Evolutionary conservation across 1,140 invertebrate genomes (phyloP).

Genomic region (Lepidurus packardi): DNA sequence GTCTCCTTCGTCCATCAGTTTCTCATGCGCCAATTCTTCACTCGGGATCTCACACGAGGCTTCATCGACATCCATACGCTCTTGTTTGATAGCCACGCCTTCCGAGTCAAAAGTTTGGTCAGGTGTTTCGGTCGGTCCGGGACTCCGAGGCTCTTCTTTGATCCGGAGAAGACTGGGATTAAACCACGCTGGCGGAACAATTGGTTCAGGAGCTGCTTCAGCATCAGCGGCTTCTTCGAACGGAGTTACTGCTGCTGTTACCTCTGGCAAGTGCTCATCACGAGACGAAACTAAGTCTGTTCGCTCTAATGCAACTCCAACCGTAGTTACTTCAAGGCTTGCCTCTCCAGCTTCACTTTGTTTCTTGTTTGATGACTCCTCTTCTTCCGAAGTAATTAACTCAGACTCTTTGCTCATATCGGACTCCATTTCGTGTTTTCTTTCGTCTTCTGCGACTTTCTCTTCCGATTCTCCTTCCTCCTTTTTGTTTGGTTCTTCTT

Average conservation of each 20-base stretch:
- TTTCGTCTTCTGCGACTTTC: constrained; percentile 36
- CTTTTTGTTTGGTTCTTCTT: constrained; percentile 30
- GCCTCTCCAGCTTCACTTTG: not conserved
- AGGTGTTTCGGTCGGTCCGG: constrained; percentile 30
- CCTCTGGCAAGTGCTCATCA: not conserved
- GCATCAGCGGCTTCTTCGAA: not conserved
- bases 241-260: not conserved
- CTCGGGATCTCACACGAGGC: not conserved
- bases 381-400: not conserved
- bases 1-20: not conserved
- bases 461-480: constrained; percentile 34
- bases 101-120: constrained; percentile 25
- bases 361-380: not conserved
- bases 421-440: constrained; percentile 5
- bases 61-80: not conserved
- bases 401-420: not conserved
- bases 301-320: not conserved
- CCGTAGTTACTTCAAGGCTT: not conserved
- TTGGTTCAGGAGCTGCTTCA: not conserved
- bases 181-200: not conserved
- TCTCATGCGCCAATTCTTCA: not conserved
- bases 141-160: constrained; percentile 22
- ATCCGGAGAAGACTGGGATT: constrained; percentile 11
- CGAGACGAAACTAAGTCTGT: not conserved
- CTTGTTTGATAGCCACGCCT: constrained; percentile 33